Evolutionary conservation across 2,113 vertebrate species (phyloP).

Genomic region (Hyla sarda): DNA sequence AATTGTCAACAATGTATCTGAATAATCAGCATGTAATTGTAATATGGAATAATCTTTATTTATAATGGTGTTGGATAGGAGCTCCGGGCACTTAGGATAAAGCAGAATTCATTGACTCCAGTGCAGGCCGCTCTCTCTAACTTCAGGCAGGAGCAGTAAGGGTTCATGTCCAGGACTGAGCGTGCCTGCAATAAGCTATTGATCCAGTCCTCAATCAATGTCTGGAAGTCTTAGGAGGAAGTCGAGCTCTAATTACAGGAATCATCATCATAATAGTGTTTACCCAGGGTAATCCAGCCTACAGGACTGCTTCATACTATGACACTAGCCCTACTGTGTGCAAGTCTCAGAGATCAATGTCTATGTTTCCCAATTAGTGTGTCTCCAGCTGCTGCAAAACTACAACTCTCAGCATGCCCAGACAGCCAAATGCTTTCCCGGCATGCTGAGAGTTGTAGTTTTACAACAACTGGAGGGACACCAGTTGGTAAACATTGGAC

Average conservation of each 20-base stretch:
- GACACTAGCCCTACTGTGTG: background rate
- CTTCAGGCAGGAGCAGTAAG: background rate
- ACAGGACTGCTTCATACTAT: background rate
- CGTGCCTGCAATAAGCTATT: background rate
- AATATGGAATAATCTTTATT: no score
- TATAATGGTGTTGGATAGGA: background rate
- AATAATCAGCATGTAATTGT: no score
- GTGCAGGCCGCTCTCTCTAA: background rate
- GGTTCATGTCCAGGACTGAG: background rate
- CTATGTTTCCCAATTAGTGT: no score
- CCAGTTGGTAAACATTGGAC: no score
- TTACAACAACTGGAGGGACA: no score
- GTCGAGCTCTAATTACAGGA: constrained; percentile 3
- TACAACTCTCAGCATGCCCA: no score
- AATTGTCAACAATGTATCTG: no score
- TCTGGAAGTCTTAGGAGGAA: constrained; percentile 1
- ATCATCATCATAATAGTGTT: background rate
- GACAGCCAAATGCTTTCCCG: no score
- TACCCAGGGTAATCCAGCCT: background rate
- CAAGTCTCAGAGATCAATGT: background rate
- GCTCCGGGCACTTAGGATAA: background rate
- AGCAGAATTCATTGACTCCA: background rate
- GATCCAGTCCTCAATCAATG: background rate
- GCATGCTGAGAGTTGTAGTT: no score
- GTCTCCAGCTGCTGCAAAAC: no score